A percentile compares a stretch with the other conserved stretches of the same genome.
phyloP scores from a whole-genome alignment of 2,888 invertebrate genomes.

The Alsophila aescularia region DNA sequence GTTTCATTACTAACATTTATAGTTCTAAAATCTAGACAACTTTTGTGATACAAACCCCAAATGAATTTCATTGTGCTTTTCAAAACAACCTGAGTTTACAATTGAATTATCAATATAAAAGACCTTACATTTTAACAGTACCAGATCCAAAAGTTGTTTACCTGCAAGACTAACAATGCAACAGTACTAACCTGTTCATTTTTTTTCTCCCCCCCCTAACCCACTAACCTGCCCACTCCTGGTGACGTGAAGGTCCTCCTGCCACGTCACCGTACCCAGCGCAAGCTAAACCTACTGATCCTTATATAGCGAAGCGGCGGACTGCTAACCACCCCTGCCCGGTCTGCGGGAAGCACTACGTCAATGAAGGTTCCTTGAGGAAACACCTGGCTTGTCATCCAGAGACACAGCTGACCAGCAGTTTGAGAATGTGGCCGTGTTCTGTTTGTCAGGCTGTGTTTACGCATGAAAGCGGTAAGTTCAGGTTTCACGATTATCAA shows the following conservation, averaged over 20 bases:
- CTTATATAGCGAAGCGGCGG: slow-evolving; percentile 96
- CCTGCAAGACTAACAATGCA: slow-evolving; percentile 54
- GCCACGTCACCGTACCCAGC: slow-evolving; percentile 86
- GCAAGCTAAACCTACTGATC: slow-evolving; percentile 86
- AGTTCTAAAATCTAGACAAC: slow-evolving; percentile 40
- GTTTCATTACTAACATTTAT: slow-evolving; percentile 21
- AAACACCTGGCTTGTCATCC: slow-evolving; percentile 97
- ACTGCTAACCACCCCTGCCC: slow-evolving; percentile 98
- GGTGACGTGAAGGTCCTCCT: slow-evolving; percentile 84
- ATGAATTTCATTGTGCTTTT: background rate
- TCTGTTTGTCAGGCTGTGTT: slow-evolving; percentile 98
- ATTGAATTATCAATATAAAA: background rate
- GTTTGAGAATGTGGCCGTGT: slow-evolving; percentile 97
- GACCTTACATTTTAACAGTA: background rate
- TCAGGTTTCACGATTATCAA: background rate
- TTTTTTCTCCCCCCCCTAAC: slow-evolving; percentile 59
- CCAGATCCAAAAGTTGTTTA: slow-evolving; percentile 47
- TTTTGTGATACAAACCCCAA: slow-evolving; percentile 27
- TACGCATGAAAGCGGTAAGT: slow-evolving; percentile 95
- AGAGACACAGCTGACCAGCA: slow-evolving; percentile 94
- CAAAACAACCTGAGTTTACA: background rate
- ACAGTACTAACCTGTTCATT: slow-evolving; percentile 72
- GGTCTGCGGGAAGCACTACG: slow-evolving; percentile 97
- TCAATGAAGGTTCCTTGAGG: slow-evolving; percentile 95
- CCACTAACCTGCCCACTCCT: slow-evolving; percentile 79